Base-by-base conservation (phyloP, 2,888 invertebrate genomes). In the Lasioglossum oenotherae region DNA sequence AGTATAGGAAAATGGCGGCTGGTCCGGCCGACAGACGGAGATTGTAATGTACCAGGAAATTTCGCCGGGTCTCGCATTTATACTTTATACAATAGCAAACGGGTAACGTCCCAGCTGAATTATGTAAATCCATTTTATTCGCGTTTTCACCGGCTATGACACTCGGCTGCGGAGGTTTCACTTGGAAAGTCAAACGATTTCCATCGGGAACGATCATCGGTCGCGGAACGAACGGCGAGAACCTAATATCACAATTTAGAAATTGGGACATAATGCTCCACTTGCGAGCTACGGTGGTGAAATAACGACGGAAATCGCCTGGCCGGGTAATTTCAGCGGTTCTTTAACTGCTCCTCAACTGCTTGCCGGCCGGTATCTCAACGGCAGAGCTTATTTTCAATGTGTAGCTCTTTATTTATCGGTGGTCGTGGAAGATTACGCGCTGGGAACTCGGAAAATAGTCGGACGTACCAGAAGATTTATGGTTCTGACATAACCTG, bases 111-210 rank as follows among this genome's bases (percentile, higher is more conserved):
- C 27, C 74, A 19, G 19, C 49, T 87, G 81, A 87, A 88, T 90
- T 90, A 89, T 87, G 85, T 89, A 89, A 90, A 90, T 90, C 82
- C 85, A 88, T 86, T 87, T 87, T 81, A 84, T 90, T 87, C 85
- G 78, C 78, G 84, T 90, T 89, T 90, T 87, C 90, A 86, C 87
- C 84, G 80, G 85, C 69, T 79, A 80, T 86, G 88, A 84, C 88
- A 82, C 81, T 80, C 74, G 53, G 69, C 76, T 6, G 31, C 64
- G 35, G 89, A 69, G 35, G 69, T 90, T 90, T 90, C 91, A 90
- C 90, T 90, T 90, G 87, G 90, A 90, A 90, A 90, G 89, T 90
- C 89, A 81, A 85, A 84, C 75, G 84, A 89, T 86, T 89, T 88
- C 86, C 90, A 85, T 79, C 82, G 81, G 60, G 82, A 64, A 77